Evolutionary conservation across 2,797 vertebrate genomes (phyloP), one percentile per base, ranked within the genome.

Genomic region (Gouania willdenowi): DNA sequence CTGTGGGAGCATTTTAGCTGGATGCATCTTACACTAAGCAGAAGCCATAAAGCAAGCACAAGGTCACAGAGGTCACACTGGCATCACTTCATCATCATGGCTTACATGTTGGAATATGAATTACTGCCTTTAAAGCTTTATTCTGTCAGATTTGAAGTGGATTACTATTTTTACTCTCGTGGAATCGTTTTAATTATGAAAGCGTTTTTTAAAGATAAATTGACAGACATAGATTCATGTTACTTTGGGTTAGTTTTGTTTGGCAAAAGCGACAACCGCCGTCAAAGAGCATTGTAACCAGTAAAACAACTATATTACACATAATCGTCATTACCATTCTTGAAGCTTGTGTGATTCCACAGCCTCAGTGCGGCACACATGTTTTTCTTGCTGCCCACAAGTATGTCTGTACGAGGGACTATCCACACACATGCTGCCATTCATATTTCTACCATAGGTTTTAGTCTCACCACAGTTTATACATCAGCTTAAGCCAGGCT

Each of bases 321-420:
- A 69, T 92, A 92, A 94, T 94, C 90, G 91, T 91, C 91, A 92
- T 92, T 92, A 93, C 88, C 89, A 88, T 92, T 91, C 85, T 91
- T 88, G 75, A 78, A 84, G 89, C 89, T 88, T 83, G 85, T 93
- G 91, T 90, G 85, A 87, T 85, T 89, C 90, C 85, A 88, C 83
- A 72, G 86, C 85, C 87, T 85, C 87, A 85, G 88, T 87, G 66
- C 62, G 49, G 72, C 52, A 80, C 88, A 85, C 92, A 69, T 95
- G 91, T 93, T 94, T 85, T 92, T 89, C 87, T 92, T 90, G 88
- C 91, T 88, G 85, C 81, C 79, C 77, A 61, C 82, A 86, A 81
- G 83, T 90, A 91, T 92, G 90, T 91, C 87, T 89, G 86, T 88
- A 67, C 86, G 67, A 88, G 80, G 84, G 84, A 84, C 87, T 84